phyloP scores from a whole-genome alignment of 2,888 invertebrate species.

The Lithophane leautieri region DNA sequence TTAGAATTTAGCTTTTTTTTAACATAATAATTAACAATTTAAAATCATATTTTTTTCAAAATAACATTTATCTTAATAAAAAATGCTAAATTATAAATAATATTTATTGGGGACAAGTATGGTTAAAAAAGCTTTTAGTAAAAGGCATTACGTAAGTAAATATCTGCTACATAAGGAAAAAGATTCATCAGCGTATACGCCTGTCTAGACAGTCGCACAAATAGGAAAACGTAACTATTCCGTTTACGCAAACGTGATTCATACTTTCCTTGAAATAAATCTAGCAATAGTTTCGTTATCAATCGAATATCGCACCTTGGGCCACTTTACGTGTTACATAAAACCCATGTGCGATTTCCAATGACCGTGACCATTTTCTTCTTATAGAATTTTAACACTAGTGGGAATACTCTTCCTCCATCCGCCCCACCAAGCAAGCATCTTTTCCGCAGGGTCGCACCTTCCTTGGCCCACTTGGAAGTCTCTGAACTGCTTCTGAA shows the following conservation, averaged over 20 bases:
- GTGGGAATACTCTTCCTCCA: background rate
- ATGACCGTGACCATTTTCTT: conserved; percentile 52
- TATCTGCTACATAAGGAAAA: background rate
- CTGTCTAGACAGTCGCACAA: conserved; percentile 25
- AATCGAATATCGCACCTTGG: conserved; percentile 63
- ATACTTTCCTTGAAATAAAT: conserved; percentile 67
- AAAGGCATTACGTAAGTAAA: background rate
- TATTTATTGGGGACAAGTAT: no score
- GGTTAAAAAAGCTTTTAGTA: no score
- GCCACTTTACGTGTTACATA: conserved; percentile 65
- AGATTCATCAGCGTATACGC: background rate
- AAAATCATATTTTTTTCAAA: no score
- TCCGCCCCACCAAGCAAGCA: background rate
- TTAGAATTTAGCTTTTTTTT: no score
- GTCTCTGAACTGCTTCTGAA: background rate
- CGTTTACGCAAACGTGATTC: conserved; percentile 64
- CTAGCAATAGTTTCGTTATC: conserved; percentile 61
- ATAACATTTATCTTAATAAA: no score
- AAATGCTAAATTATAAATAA: no score
- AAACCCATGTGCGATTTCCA: conserved; percentile 53
- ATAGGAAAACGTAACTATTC: conserved; percentile 47
- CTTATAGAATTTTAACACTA: conserved; percentile 33
- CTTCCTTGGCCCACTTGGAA: background rate
- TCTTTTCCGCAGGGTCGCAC: background rate
- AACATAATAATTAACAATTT: no score